Evolutionary conservation across 2,888 invertebrate species (phyloP), one percentile per base, ranked within the genome.

Genomic region (Diabrotica balteata): DNA sequence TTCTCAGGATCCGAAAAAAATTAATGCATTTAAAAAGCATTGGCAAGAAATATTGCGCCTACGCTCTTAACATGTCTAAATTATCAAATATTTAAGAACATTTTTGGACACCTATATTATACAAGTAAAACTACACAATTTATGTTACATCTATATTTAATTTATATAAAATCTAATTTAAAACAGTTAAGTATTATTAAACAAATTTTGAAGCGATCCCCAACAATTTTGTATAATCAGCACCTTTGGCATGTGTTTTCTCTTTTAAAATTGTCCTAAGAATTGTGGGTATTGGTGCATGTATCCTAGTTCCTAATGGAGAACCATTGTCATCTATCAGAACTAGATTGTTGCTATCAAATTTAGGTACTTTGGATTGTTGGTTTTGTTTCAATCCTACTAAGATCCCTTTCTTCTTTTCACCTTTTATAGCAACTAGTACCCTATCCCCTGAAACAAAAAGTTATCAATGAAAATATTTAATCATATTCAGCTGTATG

Each of bases 321-420:
- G 93, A 92, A 17, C 98, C 98, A 79, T 89, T 93, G 79, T 98
- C 97, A 80, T 98, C 97, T 52, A 99, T 93, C 0, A 99, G 86
- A 1, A 99, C 98, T 63, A 98, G 85, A 85, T 99, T 99, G 82
- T 98, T 98, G 79, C 92, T 94, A 83, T 98, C 98, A 83, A 94
- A 96, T 81, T 93, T 93, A 0, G 98, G 97, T 49, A 95, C 88
- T 83, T 93, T 92, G 0, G 90, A 84, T 65, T 88, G 88, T 82
- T 97, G 97, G 62, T 89, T 90, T 80, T 94, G 93, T 80, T 93
- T 95, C 59, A 95, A 85, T 0, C 98, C 98, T 4, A 96, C 95
- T 43, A 96, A 86, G 71, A 96, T 93, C 7, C 92, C 98, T 81
- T 94, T 95, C 81, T 95, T 96, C 89, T 95, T 98, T 83, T 97